Evolutionary conservation across 2,888 invertebrate species (phyloP), one percentile per base, ranked within the genome.

Genomic region (Chrysotoxum bicinctum): DNA sequence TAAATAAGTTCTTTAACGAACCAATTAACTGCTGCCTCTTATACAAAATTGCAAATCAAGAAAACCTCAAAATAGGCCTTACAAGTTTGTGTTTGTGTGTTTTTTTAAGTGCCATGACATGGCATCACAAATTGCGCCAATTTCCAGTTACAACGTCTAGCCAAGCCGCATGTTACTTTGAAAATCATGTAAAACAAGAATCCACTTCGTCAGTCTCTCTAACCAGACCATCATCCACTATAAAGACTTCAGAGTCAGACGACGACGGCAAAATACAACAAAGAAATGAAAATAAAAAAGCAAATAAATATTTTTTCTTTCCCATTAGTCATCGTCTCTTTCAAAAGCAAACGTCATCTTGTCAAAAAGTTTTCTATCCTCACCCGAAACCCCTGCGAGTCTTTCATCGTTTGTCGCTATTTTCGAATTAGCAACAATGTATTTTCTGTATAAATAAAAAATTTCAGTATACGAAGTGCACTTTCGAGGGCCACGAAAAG

Each of bases 321-420:
- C 35, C 50, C 35, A 66, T 66, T 66, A 66, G 50, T 66, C 66
- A 66, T 66, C 66, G 66, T 66, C 35, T 66, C 50, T 50, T 50
- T 66, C 66, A 66, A 66, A 64, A 45, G 32, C 26, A 64, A n/a
- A 64, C 64, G 66, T 66, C 66, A 35, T 35, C 50, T 19, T 66
- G 66, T 50, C 66, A 66, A 66, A n/a, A 66, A 48, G 21, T 35
- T 48, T 50, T 66, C 23, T 66, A 5, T 23, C 14, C 19, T 43
- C 43, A n/a, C n/a, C n/a, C n/a, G n/a, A n/a, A n/a, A n/a, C 54
- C 23, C 23, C 23, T 50, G 14, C 1, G 30, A 54, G 54, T 5
- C 23, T 50, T 50, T 50, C 23, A 50, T 23, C 23, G 50, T 50
- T 26, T 26, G 50, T 23, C 8, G 19, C 58, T 21, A 37, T 35